Evolutionary conservation across 2,113 vertebrate species (phyloP).

Genomic region (Lepus americanus): DNA sequence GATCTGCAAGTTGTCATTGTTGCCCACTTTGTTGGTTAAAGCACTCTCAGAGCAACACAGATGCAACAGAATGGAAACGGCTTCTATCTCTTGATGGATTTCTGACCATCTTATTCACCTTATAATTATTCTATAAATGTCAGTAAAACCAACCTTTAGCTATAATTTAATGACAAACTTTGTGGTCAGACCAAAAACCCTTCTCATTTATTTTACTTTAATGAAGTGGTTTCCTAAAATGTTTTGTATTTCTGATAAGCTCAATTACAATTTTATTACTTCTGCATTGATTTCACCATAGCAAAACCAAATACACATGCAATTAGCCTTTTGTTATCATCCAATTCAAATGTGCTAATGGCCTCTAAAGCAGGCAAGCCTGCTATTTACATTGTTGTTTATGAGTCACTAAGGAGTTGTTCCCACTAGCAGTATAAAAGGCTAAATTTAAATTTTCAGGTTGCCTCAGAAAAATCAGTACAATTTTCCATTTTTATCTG

Average conservation of each 20-base stretch:
- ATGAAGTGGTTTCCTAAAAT: not conserved
- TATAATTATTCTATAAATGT: not conserved
- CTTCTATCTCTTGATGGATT: not conserved
- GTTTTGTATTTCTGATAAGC: conserved; percentile 8
- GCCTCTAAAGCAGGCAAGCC: not conserved
- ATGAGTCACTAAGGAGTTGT: conserved; percentile 4
- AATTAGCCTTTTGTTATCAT: conserved; percentile 29
- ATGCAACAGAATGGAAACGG: not conserved
- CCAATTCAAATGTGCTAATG: conserved; percentile 8
- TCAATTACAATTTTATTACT: not conserved
- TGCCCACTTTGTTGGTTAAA: not conserved
- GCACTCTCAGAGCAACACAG: not conserved
- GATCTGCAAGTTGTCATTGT: not conserved
- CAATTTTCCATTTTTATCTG: conserved; percentile 44
- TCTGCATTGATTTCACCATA: not conserved
- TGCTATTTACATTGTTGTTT: not conserved
- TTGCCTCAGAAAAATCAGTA: conserved; percentile 19
- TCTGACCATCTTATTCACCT: not conserved
- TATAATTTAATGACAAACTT: conserved; percentile 9
- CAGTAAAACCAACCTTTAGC: not conserved
- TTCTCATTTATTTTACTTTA: conserved; percentile 39
- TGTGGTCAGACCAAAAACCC: not conserved
- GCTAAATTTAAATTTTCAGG: conserved; percentile 25
- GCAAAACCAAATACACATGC: not conserved
- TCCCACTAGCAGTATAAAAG: not conserved